These are phyloP conservation scores for Cydia strobilella DNA, from an alignment of 1,140 invertebrate species.

Conservation along the genomic window DNA sequence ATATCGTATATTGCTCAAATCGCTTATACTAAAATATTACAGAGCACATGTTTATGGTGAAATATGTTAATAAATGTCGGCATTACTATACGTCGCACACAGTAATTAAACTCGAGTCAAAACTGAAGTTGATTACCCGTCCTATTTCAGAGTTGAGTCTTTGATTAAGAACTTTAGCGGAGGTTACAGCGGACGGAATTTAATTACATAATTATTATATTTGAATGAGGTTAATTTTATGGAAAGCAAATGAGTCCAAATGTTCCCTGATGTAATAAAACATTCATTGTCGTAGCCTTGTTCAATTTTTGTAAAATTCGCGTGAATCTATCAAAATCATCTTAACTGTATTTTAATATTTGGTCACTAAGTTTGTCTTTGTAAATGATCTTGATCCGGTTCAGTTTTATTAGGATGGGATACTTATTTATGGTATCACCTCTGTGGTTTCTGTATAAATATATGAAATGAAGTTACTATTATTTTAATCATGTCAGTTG, in stretches of 20 bases:
- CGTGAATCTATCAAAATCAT: no score
- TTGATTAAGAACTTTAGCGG: background rate
- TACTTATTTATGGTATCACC: constrained; percentile 33
- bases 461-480: no score
- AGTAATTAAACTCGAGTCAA: constrained; percentile 4
- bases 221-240: constrained; percentile 10
- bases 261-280: background rate
- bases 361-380: no score
- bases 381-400: background rate
- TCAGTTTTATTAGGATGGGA: background rate
- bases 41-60: no score
- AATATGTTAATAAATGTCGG: background rate
- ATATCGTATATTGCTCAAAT: background rate
- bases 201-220: constrained; percentile 24
- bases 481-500: no score
- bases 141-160: constrained; percentile 5
- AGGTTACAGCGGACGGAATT: background rate
- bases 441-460: no score
- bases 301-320: background rate
- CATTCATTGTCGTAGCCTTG: background rate
- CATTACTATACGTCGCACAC: background rate
- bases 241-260: background rate
- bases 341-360: no score
- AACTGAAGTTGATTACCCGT: background rate
- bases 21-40: no score